Evolutionary conservation across 2,888 invertebrate genomes (phyloP).

Genomic region (Agriotes lineatus): DNA sequence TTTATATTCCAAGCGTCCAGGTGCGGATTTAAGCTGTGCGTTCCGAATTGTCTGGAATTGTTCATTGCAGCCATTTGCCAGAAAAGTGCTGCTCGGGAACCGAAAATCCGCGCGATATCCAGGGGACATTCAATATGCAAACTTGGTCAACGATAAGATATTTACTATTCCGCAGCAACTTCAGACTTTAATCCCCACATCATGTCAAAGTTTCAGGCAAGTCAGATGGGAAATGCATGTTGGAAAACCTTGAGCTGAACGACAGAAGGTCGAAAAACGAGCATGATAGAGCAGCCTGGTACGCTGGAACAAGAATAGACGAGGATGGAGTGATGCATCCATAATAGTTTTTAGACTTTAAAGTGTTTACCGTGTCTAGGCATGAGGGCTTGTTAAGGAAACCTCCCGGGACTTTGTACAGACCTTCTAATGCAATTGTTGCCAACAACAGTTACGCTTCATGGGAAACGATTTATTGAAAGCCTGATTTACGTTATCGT

Average conservation of each 20-base stretch:
- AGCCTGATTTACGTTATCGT: too few species aligned
- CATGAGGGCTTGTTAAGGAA: conserved; percentile 10
- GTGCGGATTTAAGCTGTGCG: not conserved
- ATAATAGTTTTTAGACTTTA: conserved; percentile 21
- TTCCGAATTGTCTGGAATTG: conserved; percentile 10
- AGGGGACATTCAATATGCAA: conserved; percentile 42
- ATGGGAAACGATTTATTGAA: too few species aligned
- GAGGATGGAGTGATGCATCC: conserved; percentile 3
- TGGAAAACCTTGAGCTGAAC: conserved; percentile 30
- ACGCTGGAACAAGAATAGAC: not conserved
- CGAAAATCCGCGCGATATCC: conserved; percentile 13
- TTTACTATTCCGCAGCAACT: conserved; percentile 43
- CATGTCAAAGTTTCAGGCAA: conserved; percentile 41
- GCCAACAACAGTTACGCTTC: not conserved
- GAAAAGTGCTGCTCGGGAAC: not conserved
- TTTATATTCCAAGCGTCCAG: not conserved
- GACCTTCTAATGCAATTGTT: conserved; percentile 5
- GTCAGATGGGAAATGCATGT: conserved; percentile 46
- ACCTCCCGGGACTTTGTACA: not conserved
- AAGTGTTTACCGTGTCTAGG: conserved; percentile 14
- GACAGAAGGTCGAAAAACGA: conserved; percentile 6
- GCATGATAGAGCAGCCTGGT: not conserved
- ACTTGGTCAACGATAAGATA: conserved; percentile 44
- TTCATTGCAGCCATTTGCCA: not conserved
- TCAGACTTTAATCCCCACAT: conserved; percentile 37